Percentiles rank a stretch among this genome's conserved stretches.
Conservation (phyloP, 1,140 invertebrate species). For the Hycleus phaleratus region DNA sequence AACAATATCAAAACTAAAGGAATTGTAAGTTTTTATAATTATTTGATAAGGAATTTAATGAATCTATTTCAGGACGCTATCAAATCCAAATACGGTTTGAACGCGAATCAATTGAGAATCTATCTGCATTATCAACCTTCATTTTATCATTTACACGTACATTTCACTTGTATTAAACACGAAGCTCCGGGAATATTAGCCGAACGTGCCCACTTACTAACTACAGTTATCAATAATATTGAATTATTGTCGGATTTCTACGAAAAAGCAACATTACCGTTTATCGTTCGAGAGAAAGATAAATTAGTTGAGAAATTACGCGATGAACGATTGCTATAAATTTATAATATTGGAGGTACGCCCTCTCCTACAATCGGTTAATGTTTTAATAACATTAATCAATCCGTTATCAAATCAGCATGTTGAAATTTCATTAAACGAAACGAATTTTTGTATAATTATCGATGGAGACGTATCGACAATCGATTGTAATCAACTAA, state of each 20-base stretch:
- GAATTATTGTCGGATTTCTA: conserved; percentile 78
- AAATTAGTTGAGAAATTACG: conserved; percentile 47
- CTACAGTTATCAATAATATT: conserved; percentile 87
- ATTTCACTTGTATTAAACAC: conserved; percentile 79
- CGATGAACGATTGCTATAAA: conserved; percentile 38
- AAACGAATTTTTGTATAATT: conserved; percentile 37
- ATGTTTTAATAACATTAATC: conserved; percentile 47
- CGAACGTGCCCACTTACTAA: conserved; percentile 79
- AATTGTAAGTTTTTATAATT: conserved; percentile 45
- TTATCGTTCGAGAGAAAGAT: conserved; percentile 57
- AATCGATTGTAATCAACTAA: conserved; percentile 41
- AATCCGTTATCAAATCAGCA: conserved; percentile 41
- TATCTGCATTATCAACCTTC: conserved; percentile 96
- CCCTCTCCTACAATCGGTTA: conserved; percentile 46
- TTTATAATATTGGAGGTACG: conserved; percentile 47
- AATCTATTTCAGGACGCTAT: conserved; percentile 59
- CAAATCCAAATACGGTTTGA: conserved; percentile 67
- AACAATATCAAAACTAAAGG: conserved; percentile 71
- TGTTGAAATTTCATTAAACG: conserved; percentile 21
- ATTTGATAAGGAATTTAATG: neutral
- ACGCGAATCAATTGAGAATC: conserved; percentile 63
- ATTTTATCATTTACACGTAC: conserved; percentile 94
- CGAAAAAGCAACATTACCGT: conserved; percentile 67
- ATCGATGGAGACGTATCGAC: conserved; percentile 33
- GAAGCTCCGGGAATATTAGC: conserved; percentile 68